Conservation (phyloP, 2,113 vertebrate species). For the Gorsachius goisagi region DNA sequence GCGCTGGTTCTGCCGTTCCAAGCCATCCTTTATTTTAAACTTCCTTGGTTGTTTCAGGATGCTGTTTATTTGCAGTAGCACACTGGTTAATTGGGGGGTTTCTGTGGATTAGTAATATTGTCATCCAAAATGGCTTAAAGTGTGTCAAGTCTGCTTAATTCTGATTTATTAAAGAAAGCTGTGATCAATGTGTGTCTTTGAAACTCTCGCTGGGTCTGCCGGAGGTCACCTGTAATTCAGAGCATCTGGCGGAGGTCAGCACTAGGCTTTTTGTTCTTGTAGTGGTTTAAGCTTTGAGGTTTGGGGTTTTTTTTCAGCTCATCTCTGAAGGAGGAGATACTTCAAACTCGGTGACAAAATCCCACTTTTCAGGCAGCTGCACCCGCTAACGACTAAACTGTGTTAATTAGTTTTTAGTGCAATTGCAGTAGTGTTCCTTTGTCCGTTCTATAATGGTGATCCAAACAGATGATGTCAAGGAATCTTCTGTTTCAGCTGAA, state of each 20-base stretch:
- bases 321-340: background rate
- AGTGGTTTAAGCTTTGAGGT: background rate
- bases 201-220: background rate
- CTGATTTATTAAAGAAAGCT: background rate
- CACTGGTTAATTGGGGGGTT: background rate
- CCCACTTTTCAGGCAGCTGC: constrained; percentile 27
- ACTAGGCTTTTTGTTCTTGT: background rate
- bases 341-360: background rate
- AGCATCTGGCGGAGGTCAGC: constrained; percentile 8
- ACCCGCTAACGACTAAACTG: background rate
- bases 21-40: background rate
- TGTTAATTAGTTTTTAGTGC: constrained; percentile 25
- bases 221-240: constrained; percentile 41
- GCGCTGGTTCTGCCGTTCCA: background rate
- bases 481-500: background rate
- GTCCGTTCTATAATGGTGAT: background rate
- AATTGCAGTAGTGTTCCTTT: background rate
- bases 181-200: background rate
- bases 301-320: background rate
- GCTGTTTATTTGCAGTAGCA: background rate
- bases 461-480: constrained; percentile 6
- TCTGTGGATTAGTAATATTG: background rate
- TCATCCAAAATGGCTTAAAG: background rate
- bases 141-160: background rate
- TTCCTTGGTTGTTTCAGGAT: rapidly evolving